Evolutionary conservation across 2,797 vertebrate species (phyloP).

Genomic region (Microctenopoma lineatum): DNA sequence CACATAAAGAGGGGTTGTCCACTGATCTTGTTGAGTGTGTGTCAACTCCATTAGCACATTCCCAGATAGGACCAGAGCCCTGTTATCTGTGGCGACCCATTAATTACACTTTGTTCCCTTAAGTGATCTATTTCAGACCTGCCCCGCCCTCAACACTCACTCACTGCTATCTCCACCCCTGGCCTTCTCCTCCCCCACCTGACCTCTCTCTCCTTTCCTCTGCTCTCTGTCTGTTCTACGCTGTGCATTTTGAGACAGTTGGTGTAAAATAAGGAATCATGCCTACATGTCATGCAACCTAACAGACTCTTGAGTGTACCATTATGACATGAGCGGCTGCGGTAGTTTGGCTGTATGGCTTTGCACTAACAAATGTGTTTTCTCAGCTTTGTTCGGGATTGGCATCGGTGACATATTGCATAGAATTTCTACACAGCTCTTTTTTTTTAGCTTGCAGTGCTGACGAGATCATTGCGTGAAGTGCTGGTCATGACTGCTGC

Average conservation of each 20-base stretch:
- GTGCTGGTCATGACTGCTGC: conserved; percentile 4
- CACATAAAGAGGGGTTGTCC: conserved; percentile 66
- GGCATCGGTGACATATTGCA: not conserved
- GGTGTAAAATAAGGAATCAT: not conserved
- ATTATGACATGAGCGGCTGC: not conserved
- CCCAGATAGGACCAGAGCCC: conserved; percentile 85
- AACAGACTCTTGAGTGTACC: too few species aligned
- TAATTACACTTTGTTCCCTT: conserved; percentile 91
- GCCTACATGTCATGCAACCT: too few species aligned
- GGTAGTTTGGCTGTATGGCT: conserved; percentile 4
- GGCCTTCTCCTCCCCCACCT: conserved; percentile 71
- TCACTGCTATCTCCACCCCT: conserved; percentile 75
- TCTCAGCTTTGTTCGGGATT: conserved; percentile 16
- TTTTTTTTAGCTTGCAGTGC: conserved; percentile 3
- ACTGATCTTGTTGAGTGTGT: conserved; percentile 83
- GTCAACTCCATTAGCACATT: conserved; percentile 89
- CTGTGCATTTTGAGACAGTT: too few species aligned
- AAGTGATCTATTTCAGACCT: conserved; percentile 89
- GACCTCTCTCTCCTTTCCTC: conserved; percentile 45
- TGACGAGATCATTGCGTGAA: conserved; percentile 10
- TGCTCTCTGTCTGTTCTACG: not conserved
- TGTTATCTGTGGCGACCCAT: conserved; percentile 88
- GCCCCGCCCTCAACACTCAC: conserved; percentile 81
- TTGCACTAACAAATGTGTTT: not conserved
- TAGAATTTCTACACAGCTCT: not conserved